Evolutionary conservation across 23 tunicate genomes (phyloP).

Genomic region (Botrylloides violaceus): DNA sequence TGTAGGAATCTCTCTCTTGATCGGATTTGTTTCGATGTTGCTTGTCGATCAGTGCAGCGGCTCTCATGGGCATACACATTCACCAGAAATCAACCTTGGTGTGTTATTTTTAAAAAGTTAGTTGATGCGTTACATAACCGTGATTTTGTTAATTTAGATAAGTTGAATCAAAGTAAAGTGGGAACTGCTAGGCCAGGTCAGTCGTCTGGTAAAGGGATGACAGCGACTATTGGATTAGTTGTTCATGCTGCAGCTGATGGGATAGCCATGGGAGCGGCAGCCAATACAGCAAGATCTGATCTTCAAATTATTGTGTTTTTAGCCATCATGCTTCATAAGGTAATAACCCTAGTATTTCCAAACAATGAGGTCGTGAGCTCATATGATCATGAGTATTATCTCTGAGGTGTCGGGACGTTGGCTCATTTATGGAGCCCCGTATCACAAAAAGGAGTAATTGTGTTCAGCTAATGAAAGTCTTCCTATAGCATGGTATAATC

Average conservation of each 20-base stretch:
- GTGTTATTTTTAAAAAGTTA: background rate
- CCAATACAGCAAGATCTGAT: constrained; percentile 70
- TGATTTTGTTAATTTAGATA: constrained; percentile 32
- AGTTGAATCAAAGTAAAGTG: constrained; percentile 79
- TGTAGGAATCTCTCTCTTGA: constrained; percentile 72
- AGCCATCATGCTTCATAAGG: constrained; percentile 98
- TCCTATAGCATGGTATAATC: no score
- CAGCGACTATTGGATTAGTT: constrained; percentile 91
- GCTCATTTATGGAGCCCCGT: no score
- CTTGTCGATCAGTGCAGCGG: constrained; percentile 94
- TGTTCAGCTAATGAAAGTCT: no score
- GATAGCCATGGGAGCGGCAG: constrained; percentile 92
- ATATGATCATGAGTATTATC: no score
- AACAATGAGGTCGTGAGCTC: no score
- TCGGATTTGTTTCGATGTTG: constrained; percentile 97
- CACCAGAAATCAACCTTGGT: constrained; percentile 81
- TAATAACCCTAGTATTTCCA: no score
- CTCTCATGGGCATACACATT: constrained; percentile 51
- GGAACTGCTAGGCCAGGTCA: constrained; percentile 64
- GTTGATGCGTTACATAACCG: background rate
- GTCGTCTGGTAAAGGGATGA: constrained; percentile 55
- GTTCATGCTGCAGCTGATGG: constrained; percentile 99
- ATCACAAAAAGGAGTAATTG: no score
- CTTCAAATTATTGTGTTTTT: constrained; percentile 90
- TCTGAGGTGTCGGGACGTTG: no score